Percentiles rank a stretch among this genome's conserved stretches.
Conservation (phyloP, 2,113 vertebrate species). For the Aspidoscelis tigris region DNA sequence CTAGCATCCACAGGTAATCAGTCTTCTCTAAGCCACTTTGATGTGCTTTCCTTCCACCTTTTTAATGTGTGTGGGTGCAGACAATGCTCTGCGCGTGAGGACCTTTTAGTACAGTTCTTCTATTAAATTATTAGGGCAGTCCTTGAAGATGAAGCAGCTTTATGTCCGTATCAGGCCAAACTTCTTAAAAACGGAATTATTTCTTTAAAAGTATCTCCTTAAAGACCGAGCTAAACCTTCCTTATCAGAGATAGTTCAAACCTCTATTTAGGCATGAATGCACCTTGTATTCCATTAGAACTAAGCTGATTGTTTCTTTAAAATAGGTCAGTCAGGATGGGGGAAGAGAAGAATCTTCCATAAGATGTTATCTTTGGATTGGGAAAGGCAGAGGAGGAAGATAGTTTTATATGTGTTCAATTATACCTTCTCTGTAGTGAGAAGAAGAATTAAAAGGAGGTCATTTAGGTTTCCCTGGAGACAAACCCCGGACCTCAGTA, state of each 20-base stretch:
- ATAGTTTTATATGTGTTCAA: conserved; percentile 68
- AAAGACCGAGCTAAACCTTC: conserved; percentile 46
- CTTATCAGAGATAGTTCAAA: conserved; percentile 51
- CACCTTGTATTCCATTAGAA: conserved; percentile 55
- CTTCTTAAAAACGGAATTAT: conserved; percentile 42
- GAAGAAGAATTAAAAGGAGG: conserved; percentile 73
- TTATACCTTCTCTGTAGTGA: conserved; percentile 67
- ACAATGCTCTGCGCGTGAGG: no score
- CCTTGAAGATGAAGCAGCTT: not conserved
- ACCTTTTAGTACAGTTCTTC: not conserved
- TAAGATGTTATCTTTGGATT: conserved; percentile 62
- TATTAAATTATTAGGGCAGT: not conserved
- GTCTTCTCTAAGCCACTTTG: no score
- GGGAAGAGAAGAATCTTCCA: not conserved
- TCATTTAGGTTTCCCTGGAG: conserved; percentile 74
- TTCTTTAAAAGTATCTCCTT: conserved; percentile 44
- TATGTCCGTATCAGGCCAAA: conserved; percentile 14
- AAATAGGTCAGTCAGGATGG: conserved; percentile 51
- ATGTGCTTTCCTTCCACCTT: no score
- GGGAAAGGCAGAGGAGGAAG: conserved; percentile 6
- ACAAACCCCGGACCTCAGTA: conserved; percentile 68
- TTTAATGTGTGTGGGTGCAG: no score
- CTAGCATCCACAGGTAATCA: no score
- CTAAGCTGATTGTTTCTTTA: conserved; percentile 44
- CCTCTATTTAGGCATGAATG: conserved; percentile 55